Base-by-base conservation (phyloP, 1,140 invertebrate species). In the Coptotermes formosanus region DNA sequence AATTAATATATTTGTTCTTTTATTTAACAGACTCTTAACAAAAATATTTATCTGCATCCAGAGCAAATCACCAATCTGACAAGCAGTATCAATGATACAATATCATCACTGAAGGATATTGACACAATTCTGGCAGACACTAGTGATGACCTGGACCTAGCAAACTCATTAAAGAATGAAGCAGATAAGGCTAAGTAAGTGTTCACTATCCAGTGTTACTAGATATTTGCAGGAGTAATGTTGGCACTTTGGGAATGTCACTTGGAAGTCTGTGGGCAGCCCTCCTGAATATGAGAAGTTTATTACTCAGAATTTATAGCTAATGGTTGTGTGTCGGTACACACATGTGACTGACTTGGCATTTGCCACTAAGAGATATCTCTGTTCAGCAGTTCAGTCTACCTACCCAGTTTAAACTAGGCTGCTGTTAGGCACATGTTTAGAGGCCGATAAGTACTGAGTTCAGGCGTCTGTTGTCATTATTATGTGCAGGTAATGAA, bases 101-200 rank as follows among this genome's bases (percentile, higher is more conserved):
- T 99, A 12, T 93, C 94, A 7, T 96, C 95, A 16, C 91, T 99
- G 11, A 97, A 96, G 52, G 94, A 99, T 90, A 98, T 98, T 86
- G 97, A 99, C 88, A 93, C 93, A 87, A 99, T 99, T 88, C 94
- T 99, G 69, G 92, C 93, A 43, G 97, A 96, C 83, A 99, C 98
- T 0, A 93, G 94, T 84, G 93, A 94, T 52, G 96, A 98, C 91
- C 91, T 98, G 82, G 91, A 92, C 44, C 91, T 92, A 87, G 97
- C 97, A 0, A 94, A 96, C 88, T 88, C 92, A 12, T 91, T 99
- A 0, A 97, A 98, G 89, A 90, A 93, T 85, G 92, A 93, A 88
- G 97, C 97, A 2, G 95, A 97, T 87, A 89, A 90, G 43, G 94
- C 96, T 3, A 97, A 96, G 93, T 95, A 94, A 90, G 91, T 89